Evolutionary conservation across 2,888 invertebrate genomes (phyloP).

Genomic region (Eumerus sabulonum): DNA sequence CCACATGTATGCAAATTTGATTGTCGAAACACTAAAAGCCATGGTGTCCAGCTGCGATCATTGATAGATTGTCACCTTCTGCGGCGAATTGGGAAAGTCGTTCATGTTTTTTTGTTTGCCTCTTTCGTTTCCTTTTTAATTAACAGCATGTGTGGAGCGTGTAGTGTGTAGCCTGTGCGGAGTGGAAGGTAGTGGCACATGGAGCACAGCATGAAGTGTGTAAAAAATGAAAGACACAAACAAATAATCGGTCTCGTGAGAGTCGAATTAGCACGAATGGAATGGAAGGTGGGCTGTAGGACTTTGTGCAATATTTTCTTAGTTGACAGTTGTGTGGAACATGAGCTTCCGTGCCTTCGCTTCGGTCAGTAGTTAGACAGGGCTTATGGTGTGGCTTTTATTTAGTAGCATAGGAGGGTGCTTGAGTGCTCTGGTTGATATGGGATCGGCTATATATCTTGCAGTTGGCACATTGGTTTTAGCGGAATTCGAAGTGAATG

Average conservation of each 20-base stretch:
- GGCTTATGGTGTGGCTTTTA: too few relatives aligned
- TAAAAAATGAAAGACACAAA: neutral
- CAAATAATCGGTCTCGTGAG: slow-evolving; percentile 8
- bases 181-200: too few relatives aligned
- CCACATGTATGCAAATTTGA: neutral
- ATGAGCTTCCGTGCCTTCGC: too few relatives aligned
- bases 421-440: too few relatives aligned
- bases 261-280: slow-evolving; percentile 25
- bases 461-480: too few relatives aligned
- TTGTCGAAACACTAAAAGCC: slow-evolving; percentile 9
- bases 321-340: too few relatives aligned
- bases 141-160: slow-evolving; percentile 14
- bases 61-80: slow-evolving; percentile 38
- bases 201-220: neutral
- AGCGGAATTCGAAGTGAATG: too few relatives aligned
- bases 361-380: too few relatives aligned
- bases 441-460: too few relatives aligned
- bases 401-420: too few relatives aligned
- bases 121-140: slow-evolving; percentile 15
- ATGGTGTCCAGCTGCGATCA: slow-evolving; percentile 31
- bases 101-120: neutral
- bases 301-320: too few relatives aligned
- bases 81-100: slow-evolving; percentile 15
- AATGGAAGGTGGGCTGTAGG: neutral
- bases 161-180: too few relatives aligned